phyloP scores from a whole-genome alignment of 2,888 invertebrate genomes.

The Steinernema carpocapsae region DNA sequence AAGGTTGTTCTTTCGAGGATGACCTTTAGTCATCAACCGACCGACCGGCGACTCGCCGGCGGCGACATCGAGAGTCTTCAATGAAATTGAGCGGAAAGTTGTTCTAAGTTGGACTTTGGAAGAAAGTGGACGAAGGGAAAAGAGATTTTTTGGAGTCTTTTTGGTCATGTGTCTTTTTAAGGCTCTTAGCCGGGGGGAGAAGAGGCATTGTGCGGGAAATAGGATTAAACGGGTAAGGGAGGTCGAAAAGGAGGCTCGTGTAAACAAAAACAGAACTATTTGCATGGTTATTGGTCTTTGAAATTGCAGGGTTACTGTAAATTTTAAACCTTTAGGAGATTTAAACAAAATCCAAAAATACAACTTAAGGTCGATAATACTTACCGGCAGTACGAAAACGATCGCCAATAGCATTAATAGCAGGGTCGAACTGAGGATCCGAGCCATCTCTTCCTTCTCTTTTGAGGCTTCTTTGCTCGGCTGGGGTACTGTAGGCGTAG shows the following conservation, averaged over 20 bases:
- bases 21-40: slow-evolving; percentile 25
- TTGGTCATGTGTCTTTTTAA: no score
- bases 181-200: no score
- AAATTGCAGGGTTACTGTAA: neutral
- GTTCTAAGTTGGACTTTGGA: neutral
- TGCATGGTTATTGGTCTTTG: no score
- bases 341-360: neutral
- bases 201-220: no score
- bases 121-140: neutral
- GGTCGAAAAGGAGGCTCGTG: no score
- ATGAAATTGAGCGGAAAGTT: slow-evolving; percentile 16
- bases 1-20: slow-evolving; percentile 28
- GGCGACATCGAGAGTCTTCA: neutral
- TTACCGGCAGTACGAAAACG: neutral
- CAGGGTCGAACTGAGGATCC: no score
- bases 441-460: neutral
- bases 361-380: neutral
- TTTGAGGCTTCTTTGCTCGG: neutral
- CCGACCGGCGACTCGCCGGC: neutral
- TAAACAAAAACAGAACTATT: no score
- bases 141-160: neutral
- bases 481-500: neutral
- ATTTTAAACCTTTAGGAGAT: neutral
- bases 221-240: no score
- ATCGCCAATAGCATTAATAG: neutral